Conservation (phyloP, 2,888 invertebrate species). For the Graphium colonna region DNA sequence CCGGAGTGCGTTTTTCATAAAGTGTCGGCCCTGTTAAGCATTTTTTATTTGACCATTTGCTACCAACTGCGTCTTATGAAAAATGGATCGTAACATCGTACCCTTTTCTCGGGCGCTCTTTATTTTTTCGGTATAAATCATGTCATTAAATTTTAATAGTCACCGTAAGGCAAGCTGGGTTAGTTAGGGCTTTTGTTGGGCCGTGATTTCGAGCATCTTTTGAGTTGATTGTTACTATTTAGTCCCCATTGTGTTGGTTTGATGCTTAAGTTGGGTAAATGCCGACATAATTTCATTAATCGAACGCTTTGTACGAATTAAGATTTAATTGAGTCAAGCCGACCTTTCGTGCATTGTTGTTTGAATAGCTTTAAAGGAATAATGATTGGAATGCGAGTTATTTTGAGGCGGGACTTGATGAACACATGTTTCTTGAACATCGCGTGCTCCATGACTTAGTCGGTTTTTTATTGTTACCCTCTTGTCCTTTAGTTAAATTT, state of each 20-base stretch:
- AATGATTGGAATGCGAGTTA: conserved; percentile 64
- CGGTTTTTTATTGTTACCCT: conserved; percentile 36
- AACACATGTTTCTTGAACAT: conserved; percentile 55
- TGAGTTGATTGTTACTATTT: conserved; percentile 76
- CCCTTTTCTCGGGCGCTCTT: conserved; percentile 68
- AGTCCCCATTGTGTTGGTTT: conserved; percentile 61
- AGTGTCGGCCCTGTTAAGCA: conserved; percentile 76
- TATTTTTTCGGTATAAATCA: conserved; percentile 75
- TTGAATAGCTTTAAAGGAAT: conserved; percentile 45
- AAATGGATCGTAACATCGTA: conserved; percentile 78
- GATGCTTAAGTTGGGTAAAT: conserved; percentile 74
- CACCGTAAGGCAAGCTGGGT: conserved; percentile 65
- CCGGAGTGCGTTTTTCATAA: conserved; percentile 74
- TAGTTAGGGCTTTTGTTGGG: conserved; percentile 76
- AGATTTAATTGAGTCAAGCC: conserved; percentile 77
- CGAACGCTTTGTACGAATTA: conserved; percentile 76
- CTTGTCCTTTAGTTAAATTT: no score
- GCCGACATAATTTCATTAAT: conserved; percentile 80
- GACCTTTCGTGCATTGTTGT: conserved; percentile 53
- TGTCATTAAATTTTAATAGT: conserved; percentile 81
- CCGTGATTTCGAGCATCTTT: conserved; percentile 61
- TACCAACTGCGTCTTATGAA: conserved; percentile 80
- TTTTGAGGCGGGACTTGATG: conserved; percentile 60
- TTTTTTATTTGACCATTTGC: conserved; percentile 79
- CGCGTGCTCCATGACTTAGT: conserved; percentile 48